Evolutionary conservation across 2,888 invertebrate genomes (phyloP).

Genomic region (Drosophila kokeensis): DNA sequence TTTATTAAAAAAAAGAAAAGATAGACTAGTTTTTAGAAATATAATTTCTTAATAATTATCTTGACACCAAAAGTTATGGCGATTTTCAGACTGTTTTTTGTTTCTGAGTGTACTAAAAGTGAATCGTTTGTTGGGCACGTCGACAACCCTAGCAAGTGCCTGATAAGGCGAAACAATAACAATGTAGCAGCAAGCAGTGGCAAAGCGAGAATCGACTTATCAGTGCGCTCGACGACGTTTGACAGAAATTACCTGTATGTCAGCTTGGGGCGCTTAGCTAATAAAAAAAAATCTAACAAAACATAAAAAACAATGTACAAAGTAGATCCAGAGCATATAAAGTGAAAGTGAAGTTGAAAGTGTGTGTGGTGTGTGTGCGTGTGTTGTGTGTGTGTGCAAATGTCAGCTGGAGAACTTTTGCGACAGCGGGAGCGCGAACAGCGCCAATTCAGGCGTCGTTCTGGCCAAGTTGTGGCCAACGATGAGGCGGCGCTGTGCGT

Average conservation of each 20-base stretch:
- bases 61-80: not conserved
- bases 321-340: not conserved
- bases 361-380: not conserved
- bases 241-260: constrained; percentile 50
- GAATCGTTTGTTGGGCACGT: not conserved
- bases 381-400: constrained; percentile 6
- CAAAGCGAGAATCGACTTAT: constrained; percentile 44
- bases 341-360: constrained; percentile 38
- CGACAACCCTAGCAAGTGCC: constrained; percentile 54
- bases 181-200: constrained; percentile 35
- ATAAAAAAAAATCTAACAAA: not conserved
- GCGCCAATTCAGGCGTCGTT: constrained; percentile 70
- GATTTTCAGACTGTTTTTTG: no score
- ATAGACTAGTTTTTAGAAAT: not conserved
- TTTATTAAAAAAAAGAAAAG: no score
- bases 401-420: constrained; percentile 29
- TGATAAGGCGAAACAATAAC: constrained; percentile 54
- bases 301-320: constrained; percentile 16
- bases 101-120: constrained; percentile 25
- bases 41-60: not conserved
- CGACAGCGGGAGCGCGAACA: constrained; percentile 23
- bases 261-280: constrained; percentile 1
- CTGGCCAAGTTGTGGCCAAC: constrained; percentile 80
- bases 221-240: constrained; percentile 52
- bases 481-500: constrained; percentile 74